Evolutionary conservation across 2,888 invertebrate genomes (phyloP).

Genomic region (Synergus umbraculus): DNA sequence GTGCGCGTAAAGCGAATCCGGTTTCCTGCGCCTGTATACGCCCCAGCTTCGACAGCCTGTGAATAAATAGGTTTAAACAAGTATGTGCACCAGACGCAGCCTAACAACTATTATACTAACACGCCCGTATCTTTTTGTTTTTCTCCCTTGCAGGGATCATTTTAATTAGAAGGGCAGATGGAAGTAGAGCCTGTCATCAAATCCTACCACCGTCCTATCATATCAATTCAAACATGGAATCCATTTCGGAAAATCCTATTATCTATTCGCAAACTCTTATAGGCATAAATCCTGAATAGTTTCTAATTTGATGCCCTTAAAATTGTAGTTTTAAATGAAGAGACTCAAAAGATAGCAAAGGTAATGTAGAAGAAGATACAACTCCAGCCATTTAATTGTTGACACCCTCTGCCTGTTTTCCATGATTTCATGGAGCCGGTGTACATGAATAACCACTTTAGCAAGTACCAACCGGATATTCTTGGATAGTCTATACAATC

Average conservation of each 20-base stretch:
- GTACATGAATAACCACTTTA: constrained; percentile 35
- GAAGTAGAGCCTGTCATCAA: constrained; percentile 8
- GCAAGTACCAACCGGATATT: constrained; percentile 49
- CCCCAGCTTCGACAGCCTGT: constrained; percentile 14
- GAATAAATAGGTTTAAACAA: constrained; percentile 23
- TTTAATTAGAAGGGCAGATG: constrained; percentile 15
- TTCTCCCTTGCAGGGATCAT: constrained; percentile 2
- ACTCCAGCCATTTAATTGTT: not conserved
- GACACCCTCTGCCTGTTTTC: constrained; percentile 16
- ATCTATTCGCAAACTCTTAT: no score
- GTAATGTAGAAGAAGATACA: not conserved
- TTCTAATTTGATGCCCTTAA: no score
- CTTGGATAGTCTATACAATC: constrained; percentile 42
- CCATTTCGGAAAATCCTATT: no score
- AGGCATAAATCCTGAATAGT: no score
- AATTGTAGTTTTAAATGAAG: not conserved
- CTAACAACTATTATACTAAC: not conserved
- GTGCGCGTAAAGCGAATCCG: constrained; percentile 62
- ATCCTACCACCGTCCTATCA: not conserved
- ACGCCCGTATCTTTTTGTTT: constrained; percentile 18
- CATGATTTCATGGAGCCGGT: not conserved
- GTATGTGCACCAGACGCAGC: constrained; percentile 13
- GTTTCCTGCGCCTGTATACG: constrained; percentile 54
- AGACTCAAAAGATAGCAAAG: not conserved
- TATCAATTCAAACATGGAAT: not conserved